phyloP scores from a whole-genome alignment of 2,113 vertebrate genomes.

The Entosphenus tridentatus region DNA sequence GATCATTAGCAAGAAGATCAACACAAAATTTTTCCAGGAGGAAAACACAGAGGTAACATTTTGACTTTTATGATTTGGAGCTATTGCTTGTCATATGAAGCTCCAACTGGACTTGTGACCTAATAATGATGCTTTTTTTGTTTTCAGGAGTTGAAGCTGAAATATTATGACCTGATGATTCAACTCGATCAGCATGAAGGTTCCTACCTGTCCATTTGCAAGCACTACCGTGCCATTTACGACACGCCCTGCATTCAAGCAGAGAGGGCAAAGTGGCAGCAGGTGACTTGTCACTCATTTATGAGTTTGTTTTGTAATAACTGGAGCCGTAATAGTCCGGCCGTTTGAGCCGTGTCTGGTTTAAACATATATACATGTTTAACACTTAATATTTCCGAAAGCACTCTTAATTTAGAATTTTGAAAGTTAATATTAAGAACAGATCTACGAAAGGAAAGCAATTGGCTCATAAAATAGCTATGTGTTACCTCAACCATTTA shows the following conservation, averaged over 20 bases:
- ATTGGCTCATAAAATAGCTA: no score
- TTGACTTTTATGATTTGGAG: neutral
- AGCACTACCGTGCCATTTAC: constrained; percentile 92
- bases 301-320: neutral
- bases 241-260: constrained; percentile 91
- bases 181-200: constrained; percentile 90
- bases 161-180: constrained; percentile 98
- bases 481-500: no score
- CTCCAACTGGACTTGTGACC: constrained; percentile 1
- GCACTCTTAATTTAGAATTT: neutral
- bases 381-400: neutral
- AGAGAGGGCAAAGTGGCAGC: constrained; percentile 83
- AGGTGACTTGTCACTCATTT: constrained; percentile 30
- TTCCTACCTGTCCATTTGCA: constrained; percentile 90
- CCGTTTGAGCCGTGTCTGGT: no score
- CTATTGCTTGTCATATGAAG: constrained; percentile 7
- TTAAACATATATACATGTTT: no score
- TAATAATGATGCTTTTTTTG: constrained; percentile 7
- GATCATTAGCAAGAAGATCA: constrained; percentile 99
- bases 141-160: constrained; percentile 67
- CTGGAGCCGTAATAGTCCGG: no score
- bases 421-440: neutral
- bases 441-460: neutral
- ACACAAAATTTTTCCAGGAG: constrained; percentile 92
- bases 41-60: constrained; percentile 58